phyloP scores from a whole-genome alignment of 1,140 invertebrate species.

The Physella acuta region DNA sequence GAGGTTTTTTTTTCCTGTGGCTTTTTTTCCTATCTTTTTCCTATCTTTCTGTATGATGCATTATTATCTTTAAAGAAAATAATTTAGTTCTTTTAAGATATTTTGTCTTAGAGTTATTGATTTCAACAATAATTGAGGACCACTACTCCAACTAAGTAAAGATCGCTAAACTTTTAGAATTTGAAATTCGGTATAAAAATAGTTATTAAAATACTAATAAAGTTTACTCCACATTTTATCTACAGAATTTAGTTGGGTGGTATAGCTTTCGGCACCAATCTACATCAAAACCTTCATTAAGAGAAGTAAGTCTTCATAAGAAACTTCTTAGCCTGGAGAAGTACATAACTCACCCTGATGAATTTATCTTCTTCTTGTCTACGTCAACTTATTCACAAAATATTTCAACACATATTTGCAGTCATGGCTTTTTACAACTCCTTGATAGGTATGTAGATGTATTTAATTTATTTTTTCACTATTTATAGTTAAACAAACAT shows the following conservation, averaged over 20 bases:
- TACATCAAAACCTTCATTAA: background rate
- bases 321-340: background rate
- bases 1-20: no score
- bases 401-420: slow-evolving; percentile 9
- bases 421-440: slow-evolving; percentile 8
- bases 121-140: no score
- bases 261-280: slow-evolving; percentile 19
- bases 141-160: no score
- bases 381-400: slow-evolving; percentile 3
- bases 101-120: no score
- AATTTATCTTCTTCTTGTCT: slow-evolving; percentile 15
- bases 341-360: background rate
- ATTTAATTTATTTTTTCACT: background rate
- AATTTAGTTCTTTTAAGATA: no score
- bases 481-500: background rate
- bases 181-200: background rate
- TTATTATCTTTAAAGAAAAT: no score
- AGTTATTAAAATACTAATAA: background rate
- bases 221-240: background rate
- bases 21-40: no score
- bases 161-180: no score
- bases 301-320: slow-evolving; percentile 8
- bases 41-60: no score
- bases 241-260: slow-evolving; percentile 16
- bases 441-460: slow-evolving; percentile 9